Evolutionary conservation across 2,888 invertebrate species (phyloP).

Genomic region (Harpagoxenus sublaevis): DNA sequence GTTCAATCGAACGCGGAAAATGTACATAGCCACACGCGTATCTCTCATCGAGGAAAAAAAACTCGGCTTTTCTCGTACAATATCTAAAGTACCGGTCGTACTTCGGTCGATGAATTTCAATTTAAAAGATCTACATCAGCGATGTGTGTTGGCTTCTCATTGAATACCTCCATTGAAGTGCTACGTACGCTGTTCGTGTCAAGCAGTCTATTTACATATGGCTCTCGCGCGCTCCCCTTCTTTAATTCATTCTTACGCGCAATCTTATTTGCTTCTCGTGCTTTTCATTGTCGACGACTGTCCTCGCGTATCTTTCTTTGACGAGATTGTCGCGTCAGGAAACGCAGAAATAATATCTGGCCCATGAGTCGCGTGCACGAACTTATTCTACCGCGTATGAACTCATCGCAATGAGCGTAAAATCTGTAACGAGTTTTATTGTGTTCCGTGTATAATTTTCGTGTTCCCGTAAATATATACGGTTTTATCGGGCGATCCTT

Average conservation of each 20-base stretch:
- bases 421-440: neutral
- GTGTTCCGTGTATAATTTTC: neutral
- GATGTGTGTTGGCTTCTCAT: slow-evolving; percentile 17
- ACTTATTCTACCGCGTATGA: neutral
- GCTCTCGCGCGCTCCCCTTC: neutral
- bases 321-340: neutral
- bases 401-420: neutral
- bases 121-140: slow-evolving; percentile 46
- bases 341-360: slow-evolving; percentile 9
- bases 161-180: slow-evolving; percentile 29
- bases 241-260: slow-evolving; percentile 25
- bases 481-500: neutral
- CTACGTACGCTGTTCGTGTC: neutral
- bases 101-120: slow-evolving; percentile 24
- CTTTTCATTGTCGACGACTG: slow-evolving; percentile 11
- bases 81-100: slow-evolving; percentile 16
- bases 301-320: neutral
- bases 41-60: neutral
- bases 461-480: neutral
- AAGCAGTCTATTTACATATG: slow-evolving; percentile 23
- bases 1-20: neutral
- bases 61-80: neutral
- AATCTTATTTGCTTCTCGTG: slow-evolving; percentile 29
- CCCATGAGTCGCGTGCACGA: neutral
- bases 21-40: neutral